These are phyloP conservation scores for Rhinogobius similis DNA, from an alignment of 2,113 vertebrate genomes.

Conservation along the genomic window DNA sequence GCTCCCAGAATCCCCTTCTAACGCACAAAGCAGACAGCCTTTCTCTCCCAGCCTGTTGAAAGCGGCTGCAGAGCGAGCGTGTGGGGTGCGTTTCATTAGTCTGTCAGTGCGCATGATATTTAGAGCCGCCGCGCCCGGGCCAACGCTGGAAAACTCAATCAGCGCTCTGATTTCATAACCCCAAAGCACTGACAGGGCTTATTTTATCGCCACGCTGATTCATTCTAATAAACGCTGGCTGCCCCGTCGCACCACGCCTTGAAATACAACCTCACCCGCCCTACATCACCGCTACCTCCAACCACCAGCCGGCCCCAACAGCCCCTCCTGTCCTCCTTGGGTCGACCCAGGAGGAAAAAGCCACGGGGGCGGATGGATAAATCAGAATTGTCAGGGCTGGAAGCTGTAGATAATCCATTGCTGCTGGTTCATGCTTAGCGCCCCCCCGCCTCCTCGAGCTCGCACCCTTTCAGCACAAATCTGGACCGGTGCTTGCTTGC, in stretches of 20 bases:
- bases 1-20: neutral
- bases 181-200: constrained; percentile 82
- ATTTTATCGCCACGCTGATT: constrained; percentile 85
- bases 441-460: constrained; percentile 18
- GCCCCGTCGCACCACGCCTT: constrained; percentile 47
- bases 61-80: constrained; percentile 41
- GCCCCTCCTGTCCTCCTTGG: constrained; percentile 45
- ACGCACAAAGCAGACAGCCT: neutral
- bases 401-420: constrained; percentile 69
- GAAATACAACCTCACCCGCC: constrained; percentile 60
- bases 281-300: neutral
- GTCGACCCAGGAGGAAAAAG: constrained; percentile 38
- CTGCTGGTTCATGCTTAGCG: constrained; percentile 40
- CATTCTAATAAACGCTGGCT: constrained; percentile 76
- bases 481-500: constrained; percentile 46
- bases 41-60: constrained; percentile 37
- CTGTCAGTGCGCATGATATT: constrained; percentile 79
- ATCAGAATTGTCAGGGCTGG: constrained; percentile 70
- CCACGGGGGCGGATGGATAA: constrained; percentile 52
- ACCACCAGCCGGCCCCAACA: neutral
- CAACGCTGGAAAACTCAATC: constrained; percentile 82
- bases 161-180: constrained; percentile 90
- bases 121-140: constrained; percentile 67
- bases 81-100: constrained; percentile 76
- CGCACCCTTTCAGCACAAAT: constrained; percentile 66